Evolutionary conservation across 2,797 vertebrate genomes (phyloP).

Genomic region (Sebastiscus albofasciatus): DNA sequence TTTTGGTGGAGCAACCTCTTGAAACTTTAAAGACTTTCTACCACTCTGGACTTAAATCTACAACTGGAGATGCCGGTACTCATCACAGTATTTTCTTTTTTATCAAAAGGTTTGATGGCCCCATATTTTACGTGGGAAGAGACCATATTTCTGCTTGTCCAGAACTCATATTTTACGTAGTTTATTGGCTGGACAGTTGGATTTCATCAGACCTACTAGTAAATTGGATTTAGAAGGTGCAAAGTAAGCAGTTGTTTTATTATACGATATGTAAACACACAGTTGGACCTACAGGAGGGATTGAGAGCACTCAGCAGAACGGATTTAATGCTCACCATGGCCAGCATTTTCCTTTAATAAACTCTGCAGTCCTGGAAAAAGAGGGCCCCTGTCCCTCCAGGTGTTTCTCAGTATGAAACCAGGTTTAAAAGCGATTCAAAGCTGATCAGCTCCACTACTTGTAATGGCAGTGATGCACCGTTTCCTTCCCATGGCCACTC

Average conservation of each 20-base stretch:
- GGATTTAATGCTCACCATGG: conserved; percentile 4
- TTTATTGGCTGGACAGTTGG: not conserved
- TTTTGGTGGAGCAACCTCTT: not conserved
- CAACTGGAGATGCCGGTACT: not conserved
- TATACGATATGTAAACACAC: not conserved
- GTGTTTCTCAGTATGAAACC: conserved; percentile 12
- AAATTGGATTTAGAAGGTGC: not conserved
- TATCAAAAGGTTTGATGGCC: not conserved
- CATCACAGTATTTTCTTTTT: not conserved
- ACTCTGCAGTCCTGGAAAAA: conserved; percentile 29
- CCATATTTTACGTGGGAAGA: not conserved
- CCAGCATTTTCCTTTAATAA: conserved; percentile 45
- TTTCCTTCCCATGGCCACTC: conserved; percentile 5
- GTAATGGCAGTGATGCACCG: conserved; percentile 3
- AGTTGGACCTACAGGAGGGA: conserved; percentile 3
- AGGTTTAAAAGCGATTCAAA: conserved; percentile 13
- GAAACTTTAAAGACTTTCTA: not conserved
- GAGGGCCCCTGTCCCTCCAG: conserved; percentile 1
- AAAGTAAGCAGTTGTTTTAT: conserved; percentile 16
- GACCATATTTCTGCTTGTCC: not conserved
- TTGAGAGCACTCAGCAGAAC: conserved; percentile 2
- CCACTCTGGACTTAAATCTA: not conserved
- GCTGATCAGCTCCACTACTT: conserved; percentile 32
- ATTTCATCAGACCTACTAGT: not conserved
- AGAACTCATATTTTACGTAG: not conserved